Base-by-base conservation (phyloP, 2,888 invertebrate genomes). In the Venusia cambrica region DNA sequence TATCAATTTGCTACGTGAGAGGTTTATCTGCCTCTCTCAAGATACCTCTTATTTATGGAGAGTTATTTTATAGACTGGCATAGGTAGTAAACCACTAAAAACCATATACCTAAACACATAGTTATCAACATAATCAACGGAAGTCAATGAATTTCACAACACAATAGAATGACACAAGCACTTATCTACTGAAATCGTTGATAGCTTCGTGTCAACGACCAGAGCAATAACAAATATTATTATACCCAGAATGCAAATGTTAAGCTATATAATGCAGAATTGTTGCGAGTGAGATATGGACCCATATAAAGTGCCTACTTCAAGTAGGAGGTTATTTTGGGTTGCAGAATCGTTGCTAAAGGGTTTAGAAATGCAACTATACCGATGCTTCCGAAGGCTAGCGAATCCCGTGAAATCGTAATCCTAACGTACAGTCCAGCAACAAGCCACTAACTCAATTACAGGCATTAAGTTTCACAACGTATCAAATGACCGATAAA, bases 391-490 rank as follows among this genome's bases (percentile, higher is more conserved):
- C n/a, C n/a, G n/a, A n/a, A 29, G 15, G 25, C 12, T 29, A 19
- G 29, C 11, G 17, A 39, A 34, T 31, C 30, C 30, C 25, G 18
- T 19, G 7, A 26, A 22, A 26, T 19, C 18, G 10, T 15, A 29
- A 21, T 26, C 15, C 6, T n/a, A 35, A 37, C 25, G 17, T 11
- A 4, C 5, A 22, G 5, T 11, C 9, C 4, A n/a, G n/a, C 8
- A 22, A 26, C 18, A 17, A 21, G 14, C 22, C 47, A 40, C 44
- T 61, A 62, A 62, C 57, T 59, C 18, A 54, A 57, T 62, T 62
- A 59, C 40, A 41, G 35, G 48, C 39, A 51, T 54, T 48, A 51
- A 47, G 38, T 44, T 35, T 38, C 31, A 37, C 17, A 29, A 29
- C 10, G 31, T 45, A 22, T 33, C 37, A 36, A 26, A 41, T 42